Percentiles rank a stretch among this genome's conserved stretches.
phyloP scores from a whole-genome alignment of 2,113 vertebrate species.

The Dasyornis broadbenti region DNA sequence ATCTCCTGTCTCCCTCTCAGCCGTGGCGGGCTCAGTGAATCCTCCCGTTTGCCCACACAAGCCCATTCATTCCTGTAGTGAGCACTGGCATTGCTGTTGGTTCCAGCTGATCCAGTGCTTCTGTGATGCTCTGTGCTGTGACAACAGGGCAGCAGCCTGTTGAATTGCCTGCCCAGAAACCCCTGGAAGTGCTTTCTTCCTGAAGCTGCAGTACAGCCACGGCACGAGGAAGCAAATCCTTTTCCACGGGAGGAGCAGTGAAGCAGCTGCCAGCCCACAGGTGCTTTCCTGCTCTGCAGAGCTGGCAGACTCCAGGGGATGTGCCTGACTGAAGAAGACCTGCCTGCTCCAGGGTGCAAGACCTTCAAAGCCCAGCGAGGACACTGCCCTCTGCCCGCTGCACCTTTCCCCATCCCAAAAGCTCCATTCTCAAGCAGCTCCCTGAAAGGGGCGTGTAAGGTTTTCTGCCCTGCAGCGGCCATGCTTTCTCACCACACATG shows the following conservation, averaged over 20 bases:
- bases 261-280: background rate
- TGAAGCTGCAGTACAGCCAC: background rate
- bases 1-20: conserved; percentile 13
- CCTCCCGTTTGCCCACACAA: background rate
- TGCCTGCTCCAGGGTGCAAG: background rate
- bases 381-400: background rate
- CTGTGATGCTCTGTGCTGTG: background rate
- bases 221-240: background rate
- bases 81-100: background rate
- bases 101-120: background rate
- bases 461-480: background rate
- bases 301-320: background rate
- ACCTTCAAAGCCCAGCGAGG: background rate
- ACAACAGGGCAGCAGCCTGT: background rate
- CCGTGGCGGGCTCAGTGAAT: background rate
- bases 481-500: background rate
- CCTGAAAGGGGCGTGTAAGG: background rate
- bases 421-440: background rate
- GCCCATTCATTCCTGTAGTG: background rate
- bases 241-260: background rate
- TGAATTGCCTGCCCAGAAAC: background rate
- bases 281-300: background rate
- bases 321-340: background rate
- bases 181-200: background rate
- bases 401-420: background rate